Base-by-base conservation (phyloP, 2,797 vertebrate genomes). In the Lutjanus campechanus region DNA sequence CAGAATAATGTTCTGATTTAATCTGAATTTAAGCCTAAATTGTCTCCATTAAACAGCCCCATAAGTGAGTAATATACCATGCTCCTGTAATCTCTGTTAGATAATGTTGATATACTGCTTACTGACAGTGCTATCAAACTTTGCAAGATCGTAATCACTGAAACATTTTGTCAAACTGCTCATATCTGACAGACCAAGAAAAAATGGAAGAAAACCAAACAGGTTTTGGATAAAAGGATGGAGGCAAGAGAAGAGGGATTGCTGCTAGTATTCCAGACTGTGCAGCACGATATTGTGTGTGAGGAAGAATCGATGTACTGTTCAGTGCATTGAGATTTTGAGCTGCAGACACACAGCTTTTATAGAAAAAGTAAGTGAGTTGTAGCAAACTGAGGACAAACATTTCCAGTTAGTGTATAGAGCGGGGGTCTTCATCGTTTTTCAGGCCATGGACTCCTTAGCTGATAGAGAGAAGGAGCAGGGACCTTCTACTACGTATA, bases 41-140 rank as follows among this genome's bases (percentile, higher is more conserved):
- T 72, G 44, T 70, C 36, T 70, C 36, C 64, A 40, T 53, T 84
- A 36, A 71, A 73, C n/a, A 73, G 43, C 55, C 53, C 49, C 22
- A 16, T 56, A 29, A 81, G 44, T 84, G 81, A 83, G 20, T 40
- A 59, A 84, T 67, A 58, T 10, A 51, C 41, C 59, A 22, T 44
- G 44, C 22, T 11, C 71, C 60, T 75, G 56, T 69, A 63, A 70
- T 68, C 51, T 67, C 82, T 78, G 74, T 80, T 77, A 74, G 79
- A 84, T 83, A 83, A 88, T 77, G 46, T 46, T 74, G 82, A 87
- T 64, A 36, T 58, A 79, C n/a, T 53, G n/a, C 73, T 81, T 64
- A 67, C 86, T 76, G 79, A 75, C 51, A 69, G 43, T 6, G 62
- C 56, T 71, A 78, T 84, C 85, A 85, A 73, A 64, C 43, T 41